Conservation (phyloP, 2,113 vertebrate genomes). For the Hypanus sabinus region DNA sequence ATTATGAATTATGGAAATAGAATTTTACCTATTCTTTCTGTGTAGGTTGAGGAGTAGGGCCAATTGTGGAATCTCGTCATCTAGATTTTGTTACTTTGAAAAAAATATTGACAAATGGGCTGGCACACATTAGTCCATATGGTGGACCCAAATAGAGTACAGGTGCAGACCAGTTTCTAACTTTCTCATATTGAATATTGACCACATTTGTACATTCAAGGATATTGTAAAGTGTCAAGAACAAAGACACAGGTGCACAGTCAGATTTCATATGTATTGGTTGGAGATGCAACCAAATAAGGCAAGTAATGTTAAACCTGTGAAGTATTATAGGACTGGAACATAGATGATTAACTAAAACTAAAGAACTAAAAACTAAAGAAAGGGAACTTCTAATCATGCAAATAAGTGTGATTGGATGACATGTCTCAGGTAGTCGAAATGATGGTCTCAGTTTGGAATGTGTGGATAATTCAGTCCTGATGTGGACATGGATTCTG, state of each 20-base stretch:
- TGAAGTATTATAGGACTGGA: background rate
- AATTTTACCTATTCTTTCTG: background rate
- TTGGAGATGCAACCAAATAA: constrained; percentile 5
- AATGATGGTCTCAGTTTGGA: constrained; percentile 20
- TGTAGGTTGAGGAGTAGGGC: background rate
- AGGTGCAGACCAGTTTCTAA: background rate
- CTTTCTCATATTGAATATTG: constrained; percentile 13
- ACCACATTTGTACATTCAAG: background rate
- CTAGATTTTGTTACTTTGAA: constrained; percentile 8
- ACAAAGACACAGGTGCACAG: background rate
- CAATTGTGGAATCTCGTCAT: background rate
- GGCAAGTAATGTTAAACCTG: constrained; percentile 11
- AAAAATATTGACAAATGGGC: constrained; percentile 19
- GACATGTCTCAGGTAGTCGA: constrained; percentile 1
- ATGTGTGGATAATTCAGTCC: constrained; percentile 31
- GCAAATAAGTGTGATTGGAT: background rate
- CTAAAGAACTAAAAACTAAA: no score
- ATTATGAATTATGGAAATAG: no score
- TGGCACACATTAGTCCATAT: background rate
- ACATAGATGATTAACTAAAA: background rate
- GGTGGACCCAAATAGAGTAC: background rate
- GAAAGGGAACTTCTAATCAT: background rate
- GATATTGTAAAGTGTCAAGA: background rate
- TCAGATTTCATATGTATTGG: background rate
- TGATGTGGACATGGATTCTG: constrained; percentile 18